Percentiles rank a stretch among this genome's conserved stretches.
These are phyloP conservation scores for Dasyprocta punctata DNA, from an alignment of 2,113 vertebrate species.

Conservation along the genomic window DNA sequence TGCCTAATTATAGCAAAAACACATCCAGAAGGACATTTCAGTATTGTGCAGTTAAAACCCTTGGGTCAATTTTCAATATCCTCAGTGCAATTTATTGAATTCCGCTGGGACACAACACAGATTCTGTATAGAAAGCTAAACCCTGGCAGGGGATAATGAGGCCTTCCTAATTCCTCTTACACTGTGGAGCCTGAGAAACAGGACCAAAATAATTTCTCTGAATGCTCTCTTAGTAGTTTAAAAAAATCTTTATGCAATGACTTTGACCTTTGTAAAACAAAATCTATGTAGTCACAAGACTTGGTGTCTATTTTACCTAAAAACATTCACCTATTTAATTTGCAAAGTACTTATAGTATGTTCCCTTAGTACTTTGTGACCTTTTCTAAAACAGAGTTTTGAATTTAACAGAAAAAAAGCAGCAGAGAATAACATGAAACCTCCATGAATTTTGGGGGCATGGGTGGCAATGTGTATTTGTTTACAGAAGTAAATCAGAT, in stretches of 20 bases:
- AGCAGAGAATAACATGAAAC: neutral
- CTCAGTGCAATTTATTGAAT: constrained; percentile 44
- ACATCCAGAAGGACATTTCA: constrained; percentile 35
- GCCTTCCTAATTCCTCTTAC: neutral
- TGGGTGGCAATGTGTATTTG: neutral
- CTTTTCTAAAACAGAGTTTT: constrained; percentile 63
- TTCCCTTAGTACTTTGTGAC: neutral
- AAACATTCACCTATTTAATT: constrained; percentile 58
- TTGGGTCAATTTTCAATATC: constrained; percentile 64
- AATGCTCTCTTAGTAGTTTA: neutral
- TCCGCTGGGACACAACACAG: neutral
- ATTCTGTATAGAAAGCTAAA: constrained; percentile 59
- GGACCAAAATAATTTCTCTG: neutral
- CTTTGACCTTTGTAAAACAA: constrained; percentile 67
- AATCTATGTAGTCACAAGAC: constrained; percentile 21
- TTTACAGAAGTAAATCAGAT: neutral
- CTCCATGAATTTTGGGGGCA: neutral
- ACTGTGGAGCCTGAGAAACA: neutral
- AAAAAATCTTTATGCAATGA: neutral
- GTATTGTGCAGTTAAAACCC: constrained; percentile 66
- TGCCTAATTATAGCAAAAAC: constrained; percentile 59
- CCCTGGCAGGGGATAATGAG: neutral
- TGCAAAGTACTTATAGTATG: constrained; percentile 35
- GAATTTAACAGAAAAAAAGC: constrained; percentile 14
- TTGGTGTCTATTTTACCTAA: constrained; percentile 57